Evolutionary conservation across 2,113 vertebrate genomes (phyloP), one percentile per base, ranked within the genome.

Genomic region (Ploceus nigricollis): DNA sequence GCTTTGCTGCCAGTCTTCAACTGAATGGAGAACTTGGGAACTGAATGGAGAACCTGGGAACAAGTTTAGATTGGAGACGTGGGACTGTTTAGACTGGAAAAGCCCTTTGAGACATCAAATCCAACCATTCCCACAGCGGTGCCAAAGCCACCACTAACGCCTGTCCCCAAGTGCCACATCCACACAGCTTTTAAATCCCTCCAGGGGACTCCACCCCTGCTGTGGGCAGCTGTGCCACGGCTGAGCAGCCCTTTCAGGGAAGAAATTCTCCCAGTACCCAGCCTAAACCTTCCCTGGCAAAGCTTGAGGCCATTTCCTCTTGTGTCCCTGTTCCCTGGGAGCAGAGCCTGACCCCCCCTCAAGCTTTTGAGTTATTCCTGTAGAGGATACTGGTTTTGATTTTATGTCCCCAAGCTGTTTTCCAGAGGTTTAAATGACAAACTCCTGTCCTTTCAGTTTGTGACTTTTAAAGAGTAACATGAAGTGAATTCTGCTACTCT

Each of bases 1-100:
- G 87, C 89, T 96, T 82, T 91, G 25, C 44, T 93, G 39, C 51
- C 72, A 66, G 72, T 89, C 30, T 91, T 95, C 94, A 96, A 53
- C 48, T 87, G 89, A 64, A 65, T 87, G 60, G 61, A 96, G 87
- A 81, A 65, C 42, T 69, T 90, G 88, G 79, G 91, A 96, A 53
- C 51, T 87, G 89, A 63, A 63, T 87, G 57, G 61, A 96, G 88
- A 81, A 65, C 42, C 71, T 90, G 88, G 79, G 91, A 96, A 71
- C 77, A 86, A 73, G 66, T 77, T 80, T 91, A 23, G 39, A n/a
- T 8, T 27, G 5, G 42, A 31, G 50, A 42, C 0, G 0, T 66
- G 37, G 68, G 68, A 72, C 63, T 35, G 30, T 27, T 64, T 28
- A 24, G 39, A 8, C 11, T 79, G 60, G 33, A 54, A 79, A 50